Evolutionary conservation across 1,140 invertebrate genomes (phyloP).

Genomic region (Lepidurus packardi): DNA sequence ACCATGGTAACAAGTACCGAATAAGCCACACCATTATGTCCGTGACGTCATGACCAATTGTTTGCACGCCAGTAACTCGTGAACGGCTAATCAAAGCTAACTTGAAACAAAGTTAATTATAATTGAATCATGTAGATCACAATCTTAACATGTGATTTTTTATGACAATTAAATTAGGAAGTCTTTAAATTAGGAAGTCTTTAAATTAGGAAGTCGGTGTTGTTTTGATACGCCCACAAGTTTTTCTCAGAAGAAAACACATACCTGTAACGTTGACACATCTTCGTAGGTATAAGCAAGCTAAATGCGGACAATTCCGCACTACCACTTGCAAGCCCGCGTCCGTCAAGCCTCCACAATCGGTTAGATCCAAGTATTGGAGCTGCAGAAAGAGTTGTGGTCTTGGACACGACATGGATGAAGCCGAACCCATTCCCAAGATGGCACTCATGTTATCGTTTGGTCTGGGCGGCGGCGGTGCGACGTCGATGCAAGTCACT

Average conservation of each 20-base stretch:
- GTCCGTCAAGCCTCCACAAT: slow-evolving; percentile 76
- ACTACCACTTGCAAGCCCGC: slow-evolving; percentile 72
- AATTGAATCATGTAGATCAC: no score
- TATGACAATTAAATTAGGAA: no score
- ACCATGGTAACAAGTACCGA: no score
- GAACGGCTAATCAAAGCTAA: no score
- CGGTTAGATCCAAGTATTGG: slow-evolving; percentile 74
- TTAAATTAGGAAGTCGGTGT: no score
- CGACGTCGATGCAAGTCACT: slow-evolving; percentile 62
- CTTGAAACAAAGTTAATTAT: no score
- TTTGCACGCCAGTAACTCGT: no score
- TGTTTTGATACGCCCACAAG: no score
- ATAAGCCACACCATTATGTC: no score
- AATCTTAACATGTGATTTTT: no score
- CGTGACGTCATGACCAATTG: no score
- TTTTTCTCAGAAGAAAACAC: neutral
- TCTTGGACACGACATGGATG: slow-evolving; percentile 30
- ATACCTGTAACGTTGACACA: slow-evolving; percentile 77
- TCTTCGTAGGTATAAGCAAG: slow-evolving; percentile 78
- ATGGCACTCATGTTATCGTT: slow-evolving; percentile 28
- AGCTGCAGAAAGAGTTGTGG: slow-evolving; percentile 48
- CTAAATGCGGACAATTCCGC: slow-evolving; percentile 75
- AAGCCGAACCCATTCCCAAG: slow-evolving; percentile 23
- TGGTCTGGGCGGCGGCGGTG: slow-evolving; percentile 49
- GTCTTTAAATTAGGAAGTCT: no score